Evolutionary conservation across 2,888 invertebrate species (phyloP), one percentile per base, ranked within the genome.

Genomic region (Glaucopsyche alexis): DNA sequence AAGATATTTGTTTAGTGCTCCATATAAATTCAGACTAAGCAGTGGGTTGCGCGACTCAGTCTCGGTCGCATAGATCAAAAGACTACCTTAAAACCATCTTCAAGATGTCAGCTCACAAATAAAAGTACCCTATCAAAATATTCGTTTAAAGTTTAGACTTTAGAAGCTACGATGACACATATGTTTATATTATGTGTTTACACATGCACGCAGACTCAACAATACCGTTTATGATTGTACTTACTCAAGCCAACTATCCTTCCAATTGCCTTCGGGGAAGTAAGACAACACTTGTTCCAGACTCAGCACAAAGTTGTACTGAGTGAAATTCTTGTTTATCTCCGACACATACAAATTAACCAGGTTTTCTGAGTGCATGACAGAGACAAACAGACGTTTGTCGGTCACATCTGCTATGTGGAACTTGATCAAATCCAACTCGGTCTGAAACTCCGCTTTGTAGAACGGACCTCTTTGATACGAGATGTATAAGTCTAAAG

Each of bases 341-440:
- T 96, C 96, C 0, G 97, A 97, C 71, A 97, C 95, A 82, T 98
- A 98, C 73, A 98, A 93, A 86, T 98, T 95, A 5, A 96, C 95
- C 38, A 95, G 84, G 14, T 94, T 94, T 75, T 95, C 95, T 0
- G 95, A 94, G 87, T 98, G 97, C 85, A 96, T 95, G 72, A 96
- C 96, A 80, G 97, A 96, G 77, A 98, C 95, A 83, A 98, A 95
- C 77, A 97, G 95, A 87, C 96, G 94, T 80, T 95, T 95, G 79
- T 96, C 96, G 0, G 96, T 95, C 14, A 97, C 96, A 84, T 98
- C 98, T 0, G 96, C 96, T 71, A 98, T 95, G 84, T 96, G 96
- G 85, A 96, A 97, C 83, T 96, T 96, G 77, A 84, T 90, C 11
- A 94, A 84, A 73, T 95, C 94, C 70, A 96, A 84, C 77, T 95